Conservation (phyloP, 2,113 vertebrate species). For the Vulpes lagopus region DNA sequence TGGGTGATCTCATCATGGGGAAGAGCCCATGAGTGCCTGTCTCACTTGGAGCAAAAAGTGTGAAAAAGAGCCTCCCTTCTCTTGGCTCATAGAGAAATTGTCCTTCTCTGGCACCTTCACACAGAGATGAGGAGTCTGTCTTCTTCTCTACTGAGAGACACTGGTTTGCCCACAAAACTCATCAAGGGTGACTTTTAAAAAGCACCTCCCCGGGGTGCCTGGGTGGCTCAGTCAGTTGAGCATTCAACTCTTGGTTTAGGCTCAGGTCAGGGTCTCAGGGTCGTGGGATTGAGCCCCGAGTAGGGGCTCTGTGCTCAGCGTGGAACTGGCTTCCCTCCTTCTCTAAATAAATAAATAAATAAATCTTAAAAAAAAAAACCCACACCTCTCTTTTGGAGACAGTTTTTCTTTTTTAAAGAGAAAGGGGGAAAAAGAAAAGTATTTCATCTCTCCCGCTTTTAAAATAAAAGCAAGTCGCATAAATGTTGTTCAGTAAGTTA, state of each 20-base stretch:
- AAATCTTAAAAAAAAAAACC: neutral
- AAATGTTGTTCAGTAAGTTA: neutral
- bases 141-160: neutral
- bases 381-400: neutral
- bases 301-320: neutral
- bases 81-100: neutral
- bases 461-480: conserved; percentile 7
- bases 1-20: conserved; percentile 68
- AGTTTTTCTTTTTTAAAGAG: neutral
- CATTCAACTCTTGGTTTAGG: neutral
- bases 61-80: neutral
- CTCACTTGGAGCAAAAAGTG: neutral
- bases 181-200: neutral
- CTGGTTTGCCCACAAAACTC: neutral
- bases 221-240: neutral
- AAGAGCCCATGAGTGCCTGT: neutral
- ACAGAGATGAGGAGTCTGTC: neutral
- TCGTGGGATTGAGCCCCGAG: neutral
- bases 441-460: neutral
- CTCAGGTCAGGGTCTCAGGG: neutral
- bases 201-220: neutral
- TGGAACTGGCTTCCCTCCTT: neutral
- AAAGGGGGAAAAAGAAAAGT: neutral
- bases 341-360: neutral
- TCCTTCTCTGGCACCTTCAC: neutral